Base-by-base conservation (phyloP, 2,113 vertebrate genomes). In the Clarias batrachus region DNA sequence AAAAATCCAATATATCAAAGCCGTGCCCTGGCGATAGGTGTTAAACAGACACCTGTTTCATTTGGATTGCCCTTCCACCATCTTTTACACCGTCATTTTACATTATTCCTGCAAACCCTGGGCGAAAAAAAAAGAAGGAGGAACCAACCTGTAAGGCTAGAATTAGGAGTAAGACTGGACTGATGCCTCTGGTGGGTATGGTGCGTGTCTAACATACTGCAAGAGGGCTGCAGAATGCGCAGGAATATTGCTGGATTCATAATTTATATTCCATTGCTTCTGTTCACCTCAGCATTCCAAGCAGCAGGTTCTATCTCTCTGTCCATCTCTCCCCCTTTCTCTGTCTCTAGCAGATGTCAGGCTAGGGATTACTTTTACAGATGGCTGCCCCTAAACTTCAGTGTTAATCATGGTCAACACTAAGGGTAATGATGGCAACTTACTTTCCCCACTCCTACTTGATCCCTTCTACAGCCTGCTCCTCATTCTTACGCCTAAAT, bases 1-100 rank as follows among this genome's bases (percentile, higher is more conserved):
- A 91, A 89, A 91, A 94, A 94, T 94, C 91, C 91, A 94, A 94
- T 94, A 93, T 92, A 92, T 92, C 91, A 92, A 89, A 93, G 91
- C 90, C 17, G 87, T 92, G 93, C 90, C 91, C 91, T 87, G 90
- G 93, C 92, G 91, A 92, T 89, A 89, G 91, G 87, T 88, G 91
- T 93, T 93, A 94, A 94, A 94, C 89, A 83, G 70, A 89, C 89
- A 91, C 91, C 90, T 91, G 86, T 92, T 92, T 94, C 92, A 93
- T 94, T 93, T 93, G 90, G 86, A 88, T 90, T 90, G 85, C 90
- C 91, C 83, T 87, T 92, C 87, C 81, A 17, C 56, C 23, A 16
- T 79, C 82, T 66, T n/a, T 73, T 89, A 86, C 87, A 87, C 89
- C 89, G 87, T 73, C 89, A 59, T 57, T 81, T 85, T 71, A 48